Evolutionary conservation across 2,888 invertebrate species (phyloP).

Genomic region (Lasius platythorax): DNA sequence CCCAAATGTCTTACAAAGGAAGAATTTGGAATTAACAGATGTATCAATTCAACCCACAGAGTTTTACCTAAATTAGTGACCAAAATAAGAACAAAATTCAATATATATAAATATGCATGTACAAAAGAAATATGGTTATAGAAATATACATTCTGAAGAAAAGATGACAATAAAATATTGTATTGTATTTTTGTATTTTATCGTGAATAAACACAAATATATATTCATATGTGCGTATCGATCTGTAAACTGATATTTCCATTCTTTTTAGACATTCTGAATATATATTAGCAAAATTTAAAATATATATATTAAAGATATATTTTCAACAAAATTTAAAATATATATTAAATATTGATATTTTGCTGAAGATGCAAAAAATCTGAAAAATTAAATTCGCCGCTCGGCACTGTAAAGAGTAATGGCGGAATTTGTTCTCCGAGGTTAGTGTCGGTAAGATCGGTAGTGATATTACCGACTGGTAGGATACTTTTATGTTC

Average conservation of each 20-base stretch:
- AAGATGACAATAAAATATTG: neutral
- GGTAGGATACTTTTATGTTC: too few species aligned
- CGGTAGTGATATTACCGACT: too few species aligned
- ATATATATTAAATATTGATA: too few species aligned
- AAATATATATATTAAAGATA: too few species aligned
- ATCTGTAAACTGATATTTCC: neutral
- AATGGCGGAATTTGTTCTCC: too few species aligned
- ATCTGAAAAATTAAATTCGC: neutral
- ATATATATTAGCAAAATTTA: too few species aligned
- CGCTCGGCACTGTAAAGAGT: neutral
- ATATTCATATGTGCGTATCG: neutral
- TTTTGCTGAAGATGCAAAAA: neutral
- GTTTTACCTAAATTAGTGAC: slow-evolving; percentile 82
- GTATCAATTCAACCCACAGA: slow-evolving; percentile 89
- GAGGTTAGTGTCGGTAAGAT: too few species aligned
- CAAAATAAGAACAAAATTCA: neutral
- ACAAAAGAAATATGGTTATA: neutral
- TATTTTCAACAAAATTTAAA: too few species aligned
- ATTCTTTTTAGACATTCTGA: neutral
- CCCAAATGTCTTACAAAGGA: slow-evolving; percentile 89
- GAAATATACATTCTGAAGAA: neutral
- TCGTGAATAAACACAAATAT: neutral
- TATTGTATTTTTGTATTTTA: slow-evolving; percentile 85
- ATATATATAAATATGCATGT: neutral
- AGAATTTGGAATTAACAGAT: slow-evolving; percentile 88